phyloP scores from a whole-genome alignment of 2,888 invertebrate genomes.

The Dynastes hyllus region DNA sequence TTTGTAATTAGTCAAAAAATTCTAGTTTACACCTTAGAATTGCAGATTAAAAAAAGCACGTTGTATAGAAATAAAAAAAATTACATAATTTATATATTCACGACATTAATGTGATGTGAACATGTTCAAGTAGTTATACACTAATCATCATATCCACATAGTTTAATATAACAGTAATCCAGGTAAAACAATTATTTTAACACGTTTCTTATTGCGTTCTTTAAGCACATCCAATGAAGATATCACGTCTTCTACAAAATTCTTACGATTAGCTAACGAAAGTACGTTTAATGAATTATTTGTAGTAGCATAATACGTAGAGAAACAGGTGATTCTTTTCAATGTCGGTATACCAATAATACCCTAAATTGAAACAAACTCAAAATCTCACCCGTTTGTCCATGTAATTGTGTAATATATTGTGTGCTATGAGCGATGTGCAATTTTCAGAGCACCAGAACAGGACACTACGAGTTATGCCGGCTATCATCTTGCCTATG shows the following conservation, averaged over 20 bases:
- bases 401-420: conserved; percentile 53
- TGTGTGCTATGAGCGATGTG: conserved; percentile 72
- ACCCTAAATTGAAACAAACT: background rate
- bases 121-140: conserved; percentile 6
- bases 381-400: conserved; percentile 24
- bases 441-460: conserved; percentile 90
- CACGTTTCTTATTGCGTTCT: background rate
- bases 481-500: conserved; percentile 99
- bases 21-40: conserved; percentile 17
- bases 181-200: conserved; percentile 9
- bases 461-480: conserved; percentile 95
- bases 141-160: background rate
- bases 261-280: conserved; percentile 2
- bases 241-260: background rate
- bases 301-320: conserved; percentile 15
- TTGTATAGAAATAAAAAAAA: conserved; percentile 11
- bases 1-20: conserved; percentile 3
- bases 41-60: conserved; percentile 30
- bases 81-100: background rate
- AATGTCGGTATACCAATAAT: background rate
- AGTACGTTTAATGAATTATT: conserved; percentile 6
- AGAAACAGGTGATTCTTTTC: background rate
- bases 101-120: background rate
- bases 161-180: background rate
- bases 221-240: conserved; percentile 14